Base-by-base conservation (phyloP, 2,113 vertebrate genomes). In the Phalacrocorax aristotelis region DNA sequence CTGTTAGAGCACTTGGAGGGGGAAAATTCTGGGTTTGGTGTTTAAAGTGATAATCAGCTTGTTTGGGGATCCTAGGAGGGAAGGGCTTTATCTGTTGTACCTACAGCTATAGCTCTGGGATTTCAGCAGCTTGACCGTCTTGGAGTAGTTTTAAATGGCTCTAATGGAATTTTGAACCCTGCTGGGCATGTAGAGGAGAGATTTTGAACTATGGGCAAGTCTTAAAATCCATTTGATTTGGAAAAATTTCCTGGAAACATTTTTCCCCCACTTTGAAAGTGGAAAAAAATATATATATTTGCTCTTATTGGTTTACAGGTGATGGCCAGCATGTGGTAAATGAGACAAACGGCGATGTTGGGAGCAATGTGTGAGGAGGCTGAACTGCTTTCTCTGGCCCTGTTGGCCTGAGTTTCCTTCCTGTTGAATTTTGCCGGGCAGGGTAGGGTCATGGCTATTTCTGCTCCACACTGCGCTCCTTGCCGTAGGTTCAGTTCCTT, bases 391-490 rank as follows among this genome's bases (percentile, higher is more conserved):
- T 9, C 58, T 9, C 19, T 10, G 23, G 34, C 44, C 7, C 32
- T 1, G 4, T 27, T 32, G 10, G 34, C 54, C n/a, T 15, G 34
- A 42, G 36, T 32, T 54, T 29, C 8, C 20, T 25, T 13, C 4
- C 2, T 12, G 30, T 3, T 22, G 40, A 9, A 6, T 15, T 26
- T 20, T 57, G 29, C 69, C 12, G 42, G 65, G 65, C 34, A 8
- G 36, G 3, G 40, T 13, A 11, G 49, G 30, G 30, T 19, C 46
- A 1, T 3, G 23, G 4, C 34, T 40, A 1, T 11, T 36, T 7
- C 40, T 34, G 46, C 46, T 12, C 38, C 34, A 1, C 36, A 11
- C 29, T 1, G 38, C 38, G 10, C 38, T 38, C 38, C 38, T 38
- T 38, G 38, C 38, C 11, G 38, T 38, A 38, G 38, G 38, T 38